Base-by-base conservation (phyloP, 2,797 vertebrate genomes). In the Chlorospingus semifuscus region DNA sequence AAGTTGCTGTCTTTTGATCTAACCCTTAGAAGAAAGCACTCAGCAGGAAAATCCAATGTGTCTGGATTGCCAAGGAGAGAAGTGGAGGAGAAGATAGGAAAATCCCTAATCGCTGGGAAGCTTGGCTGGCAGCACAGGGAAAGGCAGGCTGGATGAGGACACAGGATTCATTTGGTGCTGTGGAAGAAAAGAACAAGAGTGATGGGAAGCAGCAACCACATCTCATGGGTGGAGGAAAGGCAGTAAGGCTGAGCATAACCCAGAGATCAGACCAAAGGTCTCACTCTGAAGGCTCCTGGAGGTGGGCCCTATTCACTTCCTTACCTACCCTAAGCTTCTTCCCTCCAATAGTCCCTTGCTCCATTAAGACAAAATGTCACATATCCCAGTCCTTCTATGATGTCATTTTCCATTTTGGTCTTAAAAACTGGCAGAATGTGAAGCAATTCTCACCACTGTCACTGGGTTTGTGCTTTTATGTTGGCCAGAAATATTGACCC, bases 221-320 rank as follows among this genome's bases (percentile, higher is more conserved):
- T n/a, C 49, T 71, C 12, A 2, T 4, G 18, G 2, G 5, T 0
- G 0, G 66, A 59, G 65, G 26, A 72, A 52, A 63, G 56, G 53
- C 15, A 63, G 60, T 2, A 29, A 59, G 47, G 72, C 55, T 47
- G 22, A 72, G 83, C 14, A 12, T 17, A 77, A 80, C 24, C 8
- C 0, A 0, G 56, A 77, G 53, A 64, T 26, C 24, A 14, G n/a
- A 77, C 39, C 41, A 42, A 88, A 91, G 53, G 75, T 21, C 39
- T 34, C 57, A 78, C 30, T 47, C 27, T 50, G 39, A 66, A 83
- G 59, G 34, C 44, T 90, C 61, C 23, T 34, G 36, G 52, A 83
- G n/a, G 12, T 34, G 47, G 9, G 24, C 9, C 20, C 55, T 71
- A 16, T 55, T 81, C 41, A 56, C 8, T 49, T 89, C 71, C 60